Conservation (phyloP, 1,140 invertebrate genomes). For the Drosophila bocki region DNA sequence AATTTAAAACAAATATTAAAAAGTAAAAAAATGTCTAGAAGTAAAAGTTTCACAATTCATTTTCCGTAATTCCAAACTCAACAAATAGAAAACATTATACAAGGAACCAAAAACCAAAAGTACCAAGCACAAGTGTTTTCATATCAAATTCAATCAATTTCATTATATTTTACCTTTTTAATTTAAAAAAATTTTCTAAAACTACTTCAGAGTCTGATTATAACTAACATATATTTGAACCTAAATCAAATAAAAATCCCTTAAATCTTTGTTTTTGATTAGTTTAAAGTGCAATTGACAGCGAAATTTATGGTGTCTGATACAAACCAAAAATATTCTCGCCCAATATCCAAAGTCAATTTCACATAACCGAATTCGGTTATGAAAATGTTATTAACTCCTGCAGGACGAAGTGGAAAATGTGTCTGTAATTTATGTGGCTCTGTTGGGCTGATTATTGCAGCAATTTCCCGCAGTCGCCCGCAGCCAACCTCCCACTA, state of each 20-base stretch:
- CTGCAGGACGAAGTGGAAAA: constrained; percentile 22
- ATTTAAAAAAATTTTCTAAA: neutral
- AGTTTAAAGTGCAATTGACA: constrained; percentile 30
- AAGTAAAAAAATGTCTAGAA: too few species aligned
- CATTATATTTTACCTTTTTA: neutral
- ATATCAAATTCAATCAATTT: neutral
- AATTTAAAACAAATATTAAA: too few species aligned
- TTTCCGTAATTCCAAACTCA: too few species aligned
- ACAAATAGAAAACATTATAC: neutral
- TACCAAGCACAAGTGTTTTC: neutral
- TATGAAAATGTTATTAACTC: constrained; percentile 73
- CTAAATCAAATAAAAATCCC: neutral
- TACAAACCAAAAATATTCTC: constrained; percentile 1
- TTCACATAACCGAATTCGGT: constrained; percentile 40
- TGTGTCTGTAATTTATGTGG: constrained; percentile 53
- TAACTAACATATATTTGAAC: neutral
- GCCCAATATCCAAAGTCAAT: constrained; percentile 56
- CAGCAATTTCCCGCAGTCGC: constrained; percentile 29
- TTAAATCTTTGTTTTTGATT: constrained; percentile 14
- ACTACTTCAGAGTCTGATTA: neutral
- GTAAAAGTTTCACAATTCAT: too few species aligned
- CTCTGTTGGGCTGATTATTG: constrained; percentile 47
- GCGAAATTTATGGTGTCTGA: constrained; percentile 57
- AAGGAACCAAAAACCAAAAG: neutral
- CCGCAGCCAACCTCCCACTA: constrained; percentile 25